A percentile compares a stretch with the other conserved stretches of the same genome.
Conservation (phyloP, 2,888 invertebrate species). For the Kuschelorhynchus macadamiae region DNA sequence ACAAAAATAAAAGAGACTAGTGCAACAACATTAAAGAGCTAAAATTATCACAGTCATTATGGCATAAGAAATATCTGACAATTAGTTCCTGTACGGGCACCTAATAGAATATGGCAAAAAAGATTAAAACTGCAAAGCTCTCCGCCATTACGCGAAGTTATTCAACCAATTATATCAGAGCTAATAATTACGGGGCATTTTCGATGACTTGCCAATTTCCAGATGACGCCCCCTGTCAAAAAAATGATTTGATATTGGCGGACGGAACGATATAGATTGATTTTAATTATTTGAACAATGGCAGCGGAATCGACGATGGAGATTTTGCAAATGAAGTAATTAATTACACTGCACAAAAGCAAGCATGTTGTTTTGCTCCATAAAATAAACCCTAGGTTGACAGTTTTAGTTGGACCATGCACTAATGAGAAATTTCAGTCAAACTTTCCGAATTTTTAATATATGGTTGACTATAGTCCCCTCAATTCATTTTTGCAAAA, state of each 20-base stretch:
- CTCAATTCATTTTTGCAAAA: too few species aligned
- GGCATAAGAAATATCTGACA: background rate
- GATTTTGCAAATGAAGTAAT: background rate
- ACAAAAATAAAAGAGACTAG: background rate
- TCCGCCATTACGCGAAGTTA: conserved; percentile 27
- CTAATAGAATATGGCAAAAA: background rate
- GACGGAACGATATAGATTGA: conserved; percentile 8
- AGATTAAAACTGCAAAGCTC: background rate
- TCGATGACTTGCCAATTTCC: conserved; percentile 16
- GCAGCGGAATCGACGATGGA: background rate
- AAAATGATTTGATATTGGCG: conserved; percentile 31
- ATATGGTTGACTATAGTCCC: too few species aligned
- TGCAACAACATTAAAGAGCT: background rate
- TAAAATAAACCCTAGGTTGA: too few species aligned
- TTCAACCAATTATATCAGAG: conserved; percentile 32
- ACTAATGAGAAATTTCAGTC: too few species aligned
- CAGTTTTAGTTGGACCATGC: too few species aligned
- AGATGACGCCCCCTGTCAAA: conserved; percentile 21
- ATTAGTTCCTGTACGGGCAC: background rate
- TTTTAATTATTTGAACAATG: conserved; percentile 16
- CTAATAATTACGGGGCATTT: conserved; percentile 16
- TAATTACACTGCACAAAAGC: too few species aligned
- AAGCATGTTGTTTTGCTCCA: too few species aligned
- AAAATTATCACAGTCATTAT: background rate
- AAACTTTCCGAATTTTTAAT: too few species aligned